Conservation (phyloP, 2,888 invertebrate genomes). For the Charanyca ferruginea region DNA sequence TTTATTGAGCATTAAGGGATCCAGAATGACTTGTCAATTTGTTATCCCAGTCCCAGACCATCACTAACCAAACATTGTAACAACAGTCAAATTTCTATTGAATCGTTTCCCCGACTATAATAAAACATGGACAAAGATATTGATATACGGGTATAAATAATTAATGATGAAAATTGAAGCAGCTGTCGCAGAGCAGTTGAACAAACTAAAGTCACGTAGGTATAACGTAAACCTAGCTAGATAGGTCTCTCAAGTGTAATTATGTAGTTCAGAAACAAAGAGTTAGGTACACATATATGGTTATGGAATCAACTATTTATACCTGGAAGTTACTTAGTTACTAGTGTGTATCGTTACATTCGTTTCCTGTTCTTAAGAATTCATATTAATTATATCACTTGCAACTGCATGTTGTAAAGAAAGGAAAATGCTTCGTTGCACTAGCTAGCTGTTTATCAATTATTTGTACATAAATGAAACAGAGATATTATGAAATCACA, state of each 20-base stretch:
- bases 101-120: background rate
- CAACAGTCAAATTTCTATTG: background rate
- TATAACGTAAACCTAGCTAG: background rate
- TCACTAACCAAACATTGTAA: background rate
- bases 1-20: background rate
- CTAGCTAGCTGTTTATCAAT: background rate
- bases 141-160: constrained; percentile 4
- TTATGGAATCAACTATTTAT: constrained; percentile 45
- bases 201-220: background rate
- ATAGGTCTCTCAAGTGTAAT: background rate
- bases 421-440: constrained; percentile 22
- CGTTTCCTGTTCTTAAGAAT: constrained; percentile 47
- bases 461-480: no score
- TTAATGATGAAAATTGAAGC: constrained; percentile 37
- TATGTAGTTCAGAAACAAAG: constrained; percentile 10
- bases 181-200: constrained; percentile 9
- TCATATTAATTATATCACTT: constrained; percentile 32
- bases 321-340: constrained; percentile 50
- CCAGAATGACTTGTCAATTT: no score
- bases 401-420: constrained; percentile 9
- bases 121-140: background rate
- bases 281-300: constrained; percentile 23
- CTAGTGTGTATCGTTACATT: constrained; percentile 36
- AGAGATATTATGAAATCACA: no score
- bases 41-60: no score